phyloP scores from a whole-genome alignment of 2,888 invertebrate species.

The Octonoba sinensis region DNA sequence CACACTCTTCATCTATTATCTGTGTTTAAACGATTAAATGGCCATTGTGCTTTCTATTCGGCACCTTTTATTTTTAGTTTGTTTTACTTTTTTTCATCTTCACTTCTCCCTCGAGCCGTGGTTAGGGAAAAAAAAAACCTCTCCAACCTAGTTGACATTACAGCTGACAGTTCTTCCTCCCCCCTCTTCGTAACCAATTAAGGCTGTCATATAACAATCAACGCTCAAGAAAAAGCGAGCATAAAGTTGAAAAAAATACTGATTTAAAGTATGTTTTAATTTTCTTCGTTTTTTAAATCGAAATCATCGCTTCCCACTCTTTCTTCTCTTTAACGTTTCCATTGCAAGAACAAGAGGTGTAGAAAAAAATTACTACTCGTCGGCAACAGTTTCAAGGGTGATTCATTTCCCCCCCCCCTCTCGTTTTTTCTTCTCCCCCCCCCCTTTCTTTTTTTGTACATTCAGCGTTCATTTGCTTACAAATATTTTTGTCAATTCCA shows the following conservation, averaged over 20 bases:
- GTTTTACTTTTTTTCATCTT: slow-evolving; percentile 55
- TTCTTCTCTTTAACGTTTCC: slow-evolving; percentile 43
- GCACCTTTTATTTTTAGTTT: slow-evolving; percentile 55
- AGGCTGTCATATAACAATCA: slow-evolving; percentile 63
- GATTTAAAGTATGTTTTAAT: slow-evolving; percentile 64
- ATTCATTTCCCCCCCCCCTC: not conserved
- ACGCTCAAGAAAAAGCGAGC: slow-evolving; percentile 54
- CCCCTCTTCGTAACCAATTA: slow-evolving; percentile 59
- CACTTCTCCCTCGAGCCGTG: slow-evolving; percentile 17
- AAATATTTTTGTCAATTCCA: too few species aligned
- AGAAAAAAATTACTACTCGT: slow-evolving; percentile 36
- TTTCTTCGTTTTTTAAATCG: slow-evolving; percentile 51
- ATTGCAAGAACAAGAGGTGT: slow-evolving; percentile 19
- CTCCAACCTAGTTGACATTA: slow-evolving; percentile 59
- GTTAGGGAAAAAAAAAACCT: slow-evolving; percentile 36
- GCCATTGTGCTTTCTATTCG: slow-evolving; percentile 43
- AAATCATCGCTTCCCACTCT: slow-evolving; percentile 49
- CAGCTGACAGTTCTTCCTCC: slow-evolving; percentile 49
- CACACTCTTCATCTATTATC: slow-evolving; percentile 56
- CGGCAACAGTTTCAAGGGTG: slow-evolving; percentile 32
- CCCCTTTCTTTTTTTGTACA: not conserved
- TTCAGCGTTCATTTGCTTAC: too few species aligned
- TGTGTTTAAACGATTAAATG: slow-evolving; percentile 59
- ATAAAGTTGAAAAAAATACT: slow-evolving; percentile 29
- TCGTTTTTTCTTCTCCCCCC: slow-evolving; percentile 19